Evolutionary conservation across 1,140 invertebrate species (phyloP).

Genomic region (Battus philenor): DNA sequence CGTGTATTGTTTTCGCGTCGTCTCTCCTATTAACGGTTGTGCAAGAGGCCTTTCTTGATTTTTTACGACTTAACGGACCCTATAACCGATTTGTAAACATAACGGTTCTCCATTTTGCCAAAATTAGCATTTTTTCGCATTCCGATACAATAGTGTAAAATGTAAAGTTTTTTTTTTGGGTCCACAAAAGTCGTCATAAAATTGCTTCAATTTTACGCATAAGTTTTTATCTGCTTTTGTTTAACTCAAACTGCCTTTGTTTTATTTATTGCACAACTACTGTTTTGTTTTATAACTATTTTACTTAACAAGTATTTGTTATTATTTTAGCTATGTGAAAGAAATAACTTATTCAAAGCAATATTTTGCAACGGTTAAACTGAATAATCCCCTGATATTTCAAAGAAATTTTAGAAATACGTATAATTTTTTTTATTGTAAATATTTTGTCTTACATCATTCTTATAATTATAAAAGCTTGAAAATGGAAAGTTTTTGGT

Average conservation of each 20-base stretch:
- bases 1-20: constrained; percentile 36
- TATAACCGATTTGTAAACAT: constrained; percentile 66
- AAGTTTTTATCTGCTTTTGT: constrained; percentile 29
- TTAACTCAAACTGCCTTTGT: constrained; percentile 16
- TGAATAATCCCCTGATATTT: too few relatives aligned
- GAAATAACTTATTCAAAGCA: too few relatives aligned
- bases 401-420: too few relatives aligned
- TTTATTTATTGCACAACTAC: constrained; percentile 12
- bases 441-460: too few relatives aligned
- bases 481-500: too few relatives aligned
- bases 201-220: constrained; percentile 13
- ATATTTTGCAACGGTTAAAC: too few relatives aligned
- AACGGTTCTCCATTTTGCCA: constrained; percentile 41
- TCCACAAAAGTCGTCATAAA: constrained; percentile 14
- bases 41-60: constrained; percentile 26
- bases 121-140: constrained; percentile 57
- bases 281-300: too few relatives aligned
- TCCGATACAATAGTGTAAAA: constrained; percentile 43
- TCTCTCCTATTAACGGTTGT: constrained; percentile 36
- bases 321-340: too few relatives aligned
- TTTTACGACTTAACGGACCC: constrained; percentile 59
- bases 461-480: too few relatives aligned
- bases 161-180: constrained; percentile 35
- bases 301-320: too few relatives aligned
- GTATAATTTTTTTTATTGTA: too few relatives aligned